Conservation (phyloP, 1,140 invertebrate genomes). For the Trichonephila clavata region DNA sequence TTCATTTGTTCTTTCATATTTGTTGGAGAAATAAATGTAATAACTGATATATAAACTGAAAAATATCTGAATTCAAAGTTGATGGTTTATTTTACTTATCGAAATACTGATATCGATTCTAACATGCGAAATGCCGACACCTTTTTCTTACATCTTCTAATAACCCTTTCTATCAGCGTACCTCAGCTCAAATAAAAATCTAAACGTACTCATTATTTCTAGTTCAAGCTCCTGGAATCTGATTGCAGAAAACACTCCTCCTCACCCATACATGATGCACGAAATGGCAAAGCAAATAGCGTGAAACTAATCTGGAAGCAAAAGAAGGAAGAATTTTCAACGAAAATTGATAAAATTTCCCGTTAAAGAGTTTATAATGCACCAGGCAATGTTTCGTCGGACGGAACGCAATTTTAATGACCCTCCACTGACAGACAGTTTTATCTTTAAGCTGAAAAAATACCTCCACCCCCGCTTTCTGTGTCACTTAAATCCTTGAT, state of each 20-base stretch:
- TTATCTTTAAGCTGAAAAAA: conserved; percentile 62
- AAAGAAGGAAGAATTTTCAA: conserved; percentile 16
- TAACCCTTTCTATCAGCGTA: background rate
- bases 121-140: too few relatives aligned
- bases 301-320: conserved; percentile 26
- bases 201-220: background rate
- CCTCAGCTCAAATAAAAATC: background rate
- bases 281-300: conserved; percentile 41
- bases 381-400: conserved; percentile 39
- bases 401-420: conserved; percentile 70
- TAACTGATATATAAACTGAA: too few relatives aligned
- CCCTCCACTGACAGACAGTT: conserved; percentile 67
- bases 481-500: conserved; percentile 66
- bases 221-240: background rate
- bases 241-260: background rate
- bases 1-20: too few relatives aligned
- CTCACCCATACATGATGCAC: background rate
- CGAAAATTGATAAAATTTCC: conserved; percentile 64
- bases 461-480: background rate
- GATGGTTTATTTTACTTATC: too few relatives aligned
- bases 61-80: too few relatives aligned
- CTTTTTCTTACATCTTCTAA: background rate
- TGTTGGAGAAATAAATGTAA: too few relatives aligned
- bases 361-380: conserved; percentile 73
- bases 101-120: too few relatives aligned